These are phyloP conservation scores for Blennius ocellaris DNA, from an alignment of 2,113 vertebrate species.

Conservation along the genomic window DNA sequence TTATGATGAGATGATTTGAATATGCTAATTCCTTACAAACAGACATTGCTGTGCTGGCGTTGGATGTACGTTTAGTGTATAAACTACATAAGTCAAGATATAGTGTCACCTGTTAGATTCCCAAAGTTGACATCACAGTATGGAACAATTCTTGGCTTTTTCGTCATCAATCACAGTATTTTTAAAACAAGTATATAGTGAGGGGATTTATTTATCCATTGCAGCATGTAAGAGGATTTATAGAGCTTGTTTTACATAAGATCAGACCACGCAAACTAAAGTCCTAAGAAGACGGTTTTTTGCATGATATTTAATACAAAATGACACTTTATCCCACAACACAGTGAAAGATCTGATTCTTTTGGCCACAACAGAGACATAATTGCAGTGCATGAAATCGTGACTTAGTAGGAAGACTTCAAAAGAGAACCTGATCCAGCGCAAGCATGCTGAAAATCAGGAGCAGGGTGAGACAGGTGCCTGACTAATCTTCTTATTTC, in stretches of 20 bases:
- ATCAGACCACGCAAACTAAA: slow-evolving; percentile 21
- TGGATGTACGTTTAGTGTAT: slow-evolving; percentile 37
- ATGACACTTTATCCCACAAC: slow-evolving; percentile 51
- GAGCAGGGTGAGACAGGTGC: slow-evolving; percentile 49
- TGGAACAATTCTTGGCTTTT: slow-evolving; percentile 65
- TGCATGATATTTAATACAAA: slow-evolving; percentile 33
- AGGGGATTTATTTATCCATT: neutral
- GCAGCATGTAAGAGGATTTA: slow-evolving; percentile 12
- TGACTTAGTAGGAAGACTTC: slow-evolving; percentile 55
- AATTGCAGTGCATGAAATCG: slow-evolving; percentile 57
- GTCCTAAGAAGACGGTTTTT: slow-evolving; percentile 25
- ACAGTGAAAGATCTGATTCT: slow-evolving; percentile 48
- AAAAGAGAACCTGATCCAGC: slow-evolving; percentile 61
- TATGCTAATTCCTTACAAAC: slow-evolving; percentile 50
- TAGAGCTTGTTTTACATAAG: slow-evolving; percentile 8
- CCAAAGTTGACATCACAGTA: slow-evolving; percentile 69
- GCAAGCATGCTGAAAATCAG: slow-evolving; percentile 69
- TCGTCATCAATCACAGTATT: slow-evolving; percentile 43
- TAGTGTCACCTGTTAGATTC: slow-evolving; percentile 68
- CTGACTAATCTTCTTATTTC: slow-evolving; percentile 80
- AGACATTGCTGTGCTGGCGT: slow-evolving; percentile 53
- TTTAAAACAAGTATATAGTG: neutral
- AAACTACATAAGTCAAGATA: slow-evolving; percentile 50
- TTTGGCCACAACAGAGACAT: slow-evolving; percentile 46
- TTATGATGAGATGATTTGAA: slow-evolving; percentile 54